Conservation (phyloP, 2,113 vertebrate species). For the Protobothrops flavoviridis region DNA sequence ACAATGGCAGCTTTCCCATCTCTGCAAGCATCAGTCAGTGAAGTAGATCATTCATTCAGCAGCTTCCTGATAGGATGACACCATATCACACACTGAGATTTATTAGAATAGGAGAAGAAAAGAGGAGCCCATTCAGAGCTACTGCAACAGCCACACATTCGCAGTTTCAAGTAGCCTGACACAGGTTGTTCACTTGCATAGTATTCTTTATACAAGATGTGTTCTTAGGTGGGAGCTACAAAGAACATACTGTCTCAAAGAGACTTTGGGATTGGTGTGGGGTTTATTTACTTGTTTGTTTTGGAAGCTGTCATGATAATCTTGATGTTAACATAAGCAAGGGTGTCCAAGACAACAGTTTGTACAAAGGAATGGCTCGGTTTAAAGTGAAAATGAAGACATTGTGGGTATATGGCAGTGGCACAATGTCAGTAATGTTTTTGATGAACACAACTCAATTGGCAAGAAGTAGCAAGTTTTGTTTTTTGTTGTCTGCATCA, state of each 20-base stretch:
- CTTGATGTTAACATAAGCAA: slow-evolving; percentile 21
- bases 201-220: background rate
- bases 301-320: background rate
- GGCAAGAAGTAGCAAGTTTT: slow-evolving; percentile 34
- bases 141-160: background rate
- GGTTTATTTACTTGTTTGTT: background rate
- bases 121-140: background rate
- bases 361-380: slow-evolving; percentile 11
- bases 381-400: slow-evolving; percentile 6
- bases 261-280: background rate
- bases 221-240: background rate
- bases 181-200: background rate
- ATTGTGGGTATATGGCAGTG: slow-evolving; percentile 24
- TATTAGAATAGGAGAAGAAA: background rate
- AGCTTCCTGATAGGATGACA: background rate
- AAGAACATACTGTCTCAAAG: background rate
- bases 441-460: slow-evolving; percentile 16
- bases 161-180: background rate
- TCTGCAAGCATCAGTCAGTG: background rate
- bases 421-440: background rate
- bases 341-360: slow-evolving; percentile 6
- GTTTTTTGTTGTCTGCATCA: slow-evolving; percentile 28
- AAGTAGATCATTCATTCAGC: background rate
- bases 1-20: background rate
- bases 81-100: background rate